Base-by-base conservation (phyloP, 2,888 invertebrate genomes). In the Tenthredo notha region DNA sequence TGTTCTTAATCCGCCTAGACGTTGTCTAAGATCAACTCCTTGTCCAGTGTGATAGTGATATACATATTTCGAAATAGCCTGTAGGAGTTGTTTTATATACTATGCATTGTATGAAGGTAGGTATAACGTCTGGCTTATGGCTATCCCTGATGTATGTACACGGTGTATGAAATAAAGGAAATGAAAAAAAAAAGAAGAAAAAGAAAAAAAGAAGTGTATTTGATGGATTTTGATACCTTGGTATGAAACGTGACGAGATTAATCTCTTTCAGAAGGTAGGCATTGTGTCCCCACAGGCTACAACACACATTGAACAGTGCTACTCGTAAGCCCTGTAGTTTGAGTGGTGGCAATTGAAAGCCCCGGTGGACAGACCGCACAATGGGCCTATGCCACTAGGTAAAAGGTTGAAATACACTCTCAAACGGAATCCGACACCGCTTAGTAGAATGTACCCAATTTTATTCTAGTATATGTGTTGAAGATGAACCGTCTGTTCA, bases 211-310 rank as follows among this genome's bases (percentile, higher is more conserved):
- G 61, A 61, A 29, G 12, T 75, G n/a, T 75, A 37, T 37, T n/a
- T 37, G n/a, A 43, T 15, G 43, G 40, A 25, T 40, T 40, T 77
- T 47, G 47, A 77, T 50, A 50, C 77, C 77, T 77, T 6, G 21
- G 15, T 25, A 50, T 29, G n/a, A 43, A 74, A 40, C n/a, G 43
- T 77, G 77, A 77, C 77, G 47, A 77, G 77, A 77, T 77, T 77
- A 77, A 77, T 77, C 50, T 77, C 37, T 77, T 77, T 77, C 77
- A 77, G 2, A 54, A 77, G 6, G 67, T 33, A 61, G 75, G 75
- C 40, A 77, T 77, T 50, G 77, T 77, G 50, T 54, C 47, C 43
- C 77, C 9, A 25, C 75, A 47, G 47, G 25, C n/a, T 50, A 50
- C n/a, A n/a, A n/a, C n/a, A n/a, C 50, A 50, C 54, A n/a, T 7